Evolutionary conservation across 2,113 vertebrate genomes (phyloP).

Genomic region (Cyprinus carpio): DNA sequence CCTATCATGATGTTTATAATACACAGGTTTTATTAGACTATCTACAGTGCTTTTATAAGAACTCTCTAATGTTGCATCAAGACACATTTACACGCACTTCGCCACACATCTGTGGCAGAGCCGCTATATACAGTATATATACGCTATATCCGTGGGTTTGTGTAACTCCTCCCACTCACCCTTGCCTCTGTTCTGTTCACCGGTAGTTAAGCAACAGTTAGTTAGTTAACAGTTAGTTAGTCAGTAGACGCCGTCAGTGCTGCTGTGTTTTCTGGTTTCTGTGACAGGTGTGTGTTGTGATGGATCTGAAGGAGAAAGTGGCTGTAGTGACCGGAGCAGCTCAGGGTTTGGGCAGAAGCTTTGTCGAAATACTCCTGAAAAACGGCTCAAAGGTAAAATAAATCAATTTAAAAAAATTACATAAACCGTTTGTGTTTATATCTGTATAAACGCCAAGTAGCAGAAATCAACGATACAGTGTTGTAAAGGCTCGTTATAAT

Average conservation of each 20-base stretch:
- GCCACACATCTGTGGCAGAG: too few relatives aligned
- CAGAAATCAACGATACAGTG: neutral
- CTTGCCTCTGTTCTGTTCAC: neutral
- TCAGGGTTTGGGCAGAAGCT: constrained; percentile 60
- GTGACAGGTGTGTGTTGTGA: neutral
- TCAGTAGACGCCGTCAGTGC: neutral
- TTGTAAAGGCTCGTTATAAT: neutral
- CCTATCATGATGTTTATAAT: too few relatives aligned
- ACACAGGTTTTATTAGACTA: too few relatives aligned
- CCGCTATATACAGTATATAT: too few relatives aligned
- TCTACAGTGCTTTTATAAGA: too few relatives aligned
- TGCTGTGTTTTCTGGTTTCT: neutral
- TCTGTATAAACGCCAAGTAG: neutral
- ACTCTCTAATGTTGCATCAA: too few relatives aligned
- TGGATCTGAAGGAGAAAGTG: constrained; percentile 55
- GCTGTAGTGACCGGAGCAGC: constrained; percentile 58
- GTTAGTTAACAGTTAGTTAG: too few relatives aligned
- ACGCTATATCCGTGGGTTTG: neutral
- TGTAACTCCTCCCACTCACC: neutral
- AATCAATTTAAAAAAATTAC: neutral
- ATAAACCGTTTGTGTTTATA: neutral
- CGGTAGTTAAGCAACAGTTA: too few relatives aligned
- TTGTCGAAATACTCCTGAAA: constrained; percentile 59
- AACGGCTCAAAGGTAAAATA: constrained; percentile 59
- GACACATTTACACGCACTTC: too few relatives aligned